phyloP scores from a whole-genome alignment of 2,113 vertebrate genomes.

The Gymnarchus niloticus region DNA sequence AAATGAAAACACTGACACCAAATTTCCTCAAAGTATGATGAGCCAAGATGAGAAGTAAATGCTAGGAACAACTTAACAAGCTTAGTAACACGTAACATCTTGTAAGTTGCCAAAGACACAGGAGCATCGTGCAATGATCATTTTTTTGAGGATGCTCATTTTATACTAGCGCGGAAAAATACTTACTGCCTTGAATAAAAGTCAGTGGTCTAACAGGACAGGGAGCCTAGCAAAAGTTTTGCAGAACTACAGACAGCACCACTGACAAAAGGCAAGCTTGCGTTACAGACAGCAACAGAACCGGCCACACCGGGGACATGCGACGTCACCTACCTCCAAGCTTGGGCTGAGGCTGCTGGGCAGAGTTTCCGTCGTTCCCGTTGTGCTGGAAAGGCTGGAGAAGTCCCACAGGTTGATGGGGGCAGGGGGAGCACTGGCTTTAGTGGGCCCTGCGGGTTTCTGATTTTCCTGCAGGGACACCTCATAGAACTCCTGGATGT shows the following conservation, averaged over 20 bases:
- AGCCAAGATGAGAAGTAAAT: not conserved
- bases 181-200: not conserved
- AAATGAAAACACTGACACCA: not conserved
- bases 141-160: not conserved
- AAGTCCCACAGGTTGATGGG: conserved; percentile 73
- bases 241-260: not conserved
- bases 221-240: not conserved
- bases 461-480: conserved; percentile 78
- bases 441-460: conserved; percentile 62
- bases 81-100: too few relatives aligned
- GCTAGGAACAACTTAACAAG: too few relatives aligned
- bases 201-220: not conserved
- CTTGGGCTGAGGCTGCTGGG: conserved; percentile 66
- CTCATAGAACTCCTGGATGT: conserved; percentile 88
- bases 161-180: not conserved
- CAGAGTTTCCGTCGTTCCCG: conserved; percentile 66
- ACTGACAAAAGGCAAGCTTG: not conserved
- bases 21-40: not conserved
- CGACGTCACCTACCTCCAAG: conserved; percentile 60
- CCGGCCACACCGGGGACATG: not conserved
- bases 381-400: conserved; percentile 70
- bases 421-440: conserved; percentile 57
- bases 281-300: not conserved
- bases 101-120: too few relatives aligned
- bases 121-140: not conserved